phyloP scores from a whole-genome alignment of 2,888 invertebrate species.

The Bedellia somnulentella region DNA sequence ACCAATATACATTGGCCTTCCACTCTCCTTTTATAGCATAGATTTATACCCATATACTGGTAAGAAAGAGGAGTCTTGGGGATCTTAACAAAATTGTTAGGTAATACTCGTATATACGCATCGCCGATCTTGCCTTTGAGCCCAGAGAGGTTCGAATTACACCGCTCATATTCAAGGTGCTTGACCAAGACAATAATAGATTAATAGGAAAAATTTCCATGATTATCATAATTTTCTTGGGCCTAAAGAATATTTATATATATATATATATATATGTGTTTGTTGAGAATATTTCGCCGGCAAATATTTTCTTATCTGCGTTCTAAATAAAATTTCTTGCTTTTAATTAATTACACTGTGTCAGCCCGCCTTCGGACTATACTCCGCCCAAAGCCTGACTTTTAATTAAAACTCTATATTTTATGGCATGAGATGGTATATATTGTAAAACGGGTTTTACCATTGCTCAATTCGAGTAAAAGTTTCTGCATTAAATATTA shows the following conservation, averaged over 20 bases:
- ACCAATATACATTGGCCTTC: slow-evolving; percentile 30
- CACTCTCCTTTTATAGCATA: slow-evolving; percentile 17
- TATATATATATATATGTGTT: no score
- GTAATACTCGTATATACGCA: slow-evolving; percentile 26
- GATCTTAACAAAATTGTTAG: slow-evolving; percentile 30
- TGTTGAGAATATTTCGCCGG: no score
- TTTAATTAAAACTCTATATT: slow-evolving; percentile 45
- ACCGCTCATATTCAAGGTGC: slow-evolving; percentile 57
- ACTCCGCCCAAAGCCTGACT: slow-evolving; percentile 35
- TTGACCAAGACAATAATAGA: no score
- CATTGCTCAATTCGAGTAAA: no score
- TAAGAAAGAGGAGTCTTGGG: slow-evolving; percentile 21
- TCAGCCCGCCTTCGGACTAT: slow-evolving; percentile 24
- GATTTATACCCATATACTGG: slow-evolving; percentile 15
- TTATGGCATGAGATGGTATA: slow-evolving; percentile 28
- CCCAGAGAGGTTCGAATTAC: slow-evolving; percentile 49
- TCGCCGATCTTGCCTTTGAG: slow-evolving; percentile 46
- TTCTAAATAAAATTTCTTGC: no score
- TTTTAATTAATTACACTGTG: no score
- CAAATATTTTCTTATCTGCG: no score
- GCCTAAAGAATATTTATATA: no score
- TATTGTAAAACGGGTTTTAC: no score
- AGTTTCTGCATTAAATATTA: no score
- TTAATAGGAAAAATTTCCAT: no score
- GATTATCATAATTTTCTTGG: no score